Evolutionary conservation across 2,888 invertebrate species (phyloP).

Genomic region (Ochropacha duplaris): DNA sequence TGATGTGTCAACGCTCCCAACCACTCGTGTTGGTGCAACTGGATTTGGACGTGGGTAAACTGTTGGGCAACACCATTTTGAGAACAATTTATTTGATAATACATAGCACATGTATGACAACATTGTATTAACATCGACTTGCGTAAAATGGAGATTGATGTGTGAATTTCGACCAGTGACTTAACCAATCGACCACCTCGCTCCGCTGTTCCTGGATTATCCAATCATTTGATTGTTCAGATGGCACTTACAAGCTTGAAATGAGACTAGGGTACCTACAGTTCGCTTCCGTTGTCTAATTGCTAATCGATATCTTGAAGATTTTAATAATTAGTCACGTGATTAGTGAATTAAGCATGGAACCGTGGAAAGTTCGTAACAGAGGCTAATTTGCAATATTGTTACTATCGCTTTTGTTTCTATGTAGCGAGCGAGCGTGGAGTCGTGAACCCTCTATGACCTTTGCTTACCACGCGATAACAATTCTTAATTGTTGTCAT

Average conservation of each 20-base stretch:
- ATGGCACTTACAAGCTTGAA: background rate
- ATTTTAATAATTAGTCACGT: background rate
- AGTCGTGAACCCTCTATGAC: background rate
- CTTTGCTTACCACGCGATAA: background rate
- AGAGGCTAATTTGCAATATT: background rate
- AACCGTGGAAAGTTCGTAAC: background rate
- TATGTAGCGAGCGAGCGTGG: background rate
- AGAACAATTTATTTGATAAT: slow-evolving; percentile 21
- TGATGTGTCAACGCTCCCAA: slow-evolving; percentile 45
- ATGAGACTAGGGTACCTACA: background rate
- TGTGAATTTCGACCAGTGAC: background rate
- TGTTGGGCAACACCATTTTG: slow-evolving; percentile 24
- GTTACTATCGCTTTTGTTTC: background rate
- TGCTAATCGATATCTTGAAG: background rate
- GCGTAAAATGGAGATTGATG: background rate
- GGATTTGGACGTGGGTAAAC: slow-evolving; percentile 18
- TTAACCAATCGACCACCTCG: background rate
- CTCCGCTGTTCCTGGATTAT: background rate
- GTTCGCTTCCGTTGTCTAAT: background rate
- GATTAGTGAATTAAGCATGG: background rate
- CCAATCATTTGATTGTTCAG: background rate
- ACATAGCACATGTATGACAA: slow-evolving; percentile 11
- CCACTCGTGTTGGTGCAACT: slow-evolving; percentile 22
- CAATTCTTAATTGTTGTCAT: background rate
- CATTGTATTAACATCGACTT: background rate